A percentile compares a stretch with the other conserved stretches of the same genome.
Evolutionary conservation across 2,888 invertebrate genomes (phyloP).

Genomic region (Graphium colonna): DNA sequence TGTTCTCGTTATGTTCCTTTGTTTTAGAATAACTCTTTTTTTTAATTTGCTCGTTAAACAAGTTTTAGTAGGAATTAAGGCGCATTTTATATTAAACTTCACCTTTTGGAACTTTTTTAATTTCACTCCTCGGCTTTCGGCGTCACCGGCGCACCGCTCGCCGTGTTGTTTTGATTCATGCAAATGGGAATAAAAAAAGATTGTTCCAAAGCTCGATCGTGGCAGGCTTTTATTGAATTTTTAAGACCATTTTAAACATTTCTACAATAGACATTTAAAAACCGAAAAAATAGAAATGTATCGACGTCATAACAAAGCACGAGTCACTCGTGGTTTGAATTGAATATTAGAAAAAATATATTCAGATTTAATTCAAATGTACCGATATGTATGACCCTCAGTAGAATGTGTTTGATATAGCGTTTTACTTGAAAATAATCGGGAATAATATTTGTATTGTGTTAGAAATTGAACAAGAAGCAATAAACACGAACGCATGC

Average conservation of each 20-base stretch:
- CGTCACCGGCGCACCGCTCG: constrained; percentile 31
- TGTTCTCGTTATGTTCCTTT: constrained; percentile 13
- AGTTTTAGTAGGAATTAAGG: constrained; percentile 25
- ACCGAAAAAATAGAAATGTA: too few relatives aligned
- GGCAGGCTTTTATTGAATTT: neutral
- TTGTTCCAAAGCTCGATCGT: constrained; percentile 35
- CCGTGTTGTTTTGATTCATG: constrained; percentile 43
- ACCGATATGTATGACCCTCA: too few relatives aligned
- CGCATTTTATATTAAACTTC: constrained; percentile 28
- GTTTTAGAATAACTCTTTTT: constrained; percentile 16
- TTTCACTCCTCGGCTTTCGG: constrained; percentile 49
- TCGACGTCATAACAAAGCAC: too few relatives aligned
- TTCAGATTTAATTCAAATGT: too few relatives aligned
- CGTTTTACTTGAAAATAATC: too few relatives aligned
- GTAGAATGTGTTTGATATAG: too few relatives aligned
- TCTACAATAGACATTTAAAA: too few relatives aligned
- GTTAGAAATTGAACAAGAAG: too few relatives aligned
- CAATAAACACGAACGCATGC: too few relatives aligned
- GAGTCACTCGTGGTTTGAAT: too few relatives aligned
- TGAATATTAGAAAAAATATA: too few relatives aligned
- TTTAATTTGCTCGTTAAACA: constrained; percentile 24
- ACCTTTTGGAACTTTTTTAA: constrained; percentile 60
- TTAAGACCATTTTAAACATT: neutral
- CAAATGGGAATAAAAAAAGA: constrained; percentile 49
- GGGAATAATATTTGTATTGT: too few relatives aligned